A percentile compares a stretch with the other conserved stretches of the same genome.
Conservation (phyloP, 2,113 vertebrate genomes). For the Grantiella picta region DNA sequence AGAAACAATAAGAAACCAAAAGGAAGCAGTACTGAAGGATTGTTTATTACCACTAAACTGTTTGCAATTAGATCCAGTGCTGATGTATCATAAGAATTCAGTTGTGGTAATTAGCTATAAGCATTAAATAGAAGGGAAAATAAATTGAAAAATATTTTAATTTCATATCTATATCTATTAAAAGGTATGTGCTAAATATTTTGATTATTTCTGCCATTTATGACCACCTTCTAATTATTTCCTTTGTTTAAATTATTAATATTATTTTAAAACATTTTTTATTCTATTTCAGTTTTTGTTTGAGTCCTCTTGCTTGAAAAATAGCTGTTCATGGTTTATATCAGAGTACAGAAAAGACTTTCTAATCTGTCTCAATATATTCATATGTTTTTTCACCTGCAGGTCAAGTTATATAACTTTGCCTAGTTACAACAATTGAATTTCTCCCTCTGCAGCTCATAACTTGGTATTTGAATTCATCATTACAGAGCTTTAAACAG, state of each 20-base stretch:
- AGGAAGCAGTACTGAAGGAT: background rate
- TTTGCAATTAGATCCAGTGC: background rate
- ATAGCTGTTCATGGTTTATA: background rate
- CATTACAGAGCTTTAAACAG: background rate
- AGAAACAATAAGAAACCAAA: background rate
- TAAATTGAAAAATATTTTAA: background rate
- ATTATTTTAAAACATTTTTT: background rate
- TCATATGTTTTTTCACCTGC: background rate
- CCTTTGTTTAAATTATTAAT: background rate
- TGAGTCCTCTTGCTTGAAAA: background rate
- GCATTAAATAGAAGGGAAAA: background rate
- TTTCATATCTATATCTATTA: background rate
- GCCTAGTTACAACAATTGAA: background rate
- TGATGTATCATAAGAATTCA: background rate
- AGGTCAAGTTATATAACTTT: background rate
- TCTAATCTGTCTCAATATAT: background rate
- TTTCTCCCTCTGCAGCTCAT: background rate
- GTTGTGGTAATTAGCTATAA: background rate
- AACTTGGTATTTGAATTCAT: background rate
- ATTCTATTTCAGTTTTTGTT: background rate
- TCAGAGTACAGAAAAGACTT: background rate
- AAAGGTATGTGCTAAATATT: background rate
- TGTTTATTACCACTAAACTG: background rate
- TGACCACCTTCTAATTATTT: background rate
- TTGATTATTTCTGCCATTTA: background rate